Percentiles rank a stretch among this genome's conserved stretches.
These are phyloP conservation scores for Drosophila eohydei DNA, from an alignment of 2,888 invertebrate genomes.

Conservation along the genomic window DNA sequence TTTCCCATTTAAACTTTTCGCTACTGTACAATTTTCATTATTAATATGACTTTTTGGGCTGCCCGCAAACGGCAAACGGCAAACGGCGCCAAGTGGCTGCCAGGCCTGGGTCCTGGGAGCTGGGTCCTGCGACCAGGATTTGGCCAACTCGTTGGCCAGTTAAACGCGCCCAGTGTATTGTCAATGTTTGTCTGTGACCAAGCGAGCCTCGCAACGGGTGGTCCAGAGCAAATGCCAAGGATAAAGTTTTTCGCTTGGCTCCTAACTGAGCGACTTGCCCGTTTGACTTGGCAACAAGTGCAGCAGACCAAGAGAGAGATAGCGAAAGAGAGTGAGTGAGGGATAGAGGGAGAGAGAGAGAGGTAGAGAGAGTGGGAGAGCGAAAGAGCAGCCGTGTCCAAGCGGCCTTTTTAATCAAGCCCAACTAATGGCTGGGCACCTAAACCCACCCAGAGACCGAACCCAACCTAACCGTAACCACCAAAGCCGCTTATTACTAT, in stretches of 20 bases:
- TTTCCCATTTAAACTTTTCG: constrained; percentile 80
- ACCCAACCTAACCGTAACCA: constrained; percentile 61
- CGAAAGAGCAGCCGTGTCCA: constrained; percentile 37
- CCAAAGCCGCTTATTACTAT: constrained; percentile 82
- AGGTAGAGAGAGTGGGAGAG: constrained; percentile 5
- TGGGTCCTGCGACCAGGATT: constrained; percentile 22
- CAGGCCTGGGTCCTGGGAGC: neutral
- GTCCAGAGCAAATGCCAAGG: constrained; percentile 54
- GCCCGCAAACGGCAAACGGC: constrained; percentile 60
- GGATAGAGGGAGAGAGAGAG: constrained; percentile 8
- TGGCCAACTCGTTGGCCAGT: constrained; percentile 71
- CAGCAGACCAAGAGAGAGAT: constrained; percentile 20
- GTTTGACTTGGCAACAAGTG: constrained; percentile 78
- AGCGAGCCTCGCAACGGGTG: constrained; percentile 27
- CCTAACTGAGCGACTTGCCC: constrained; percentile 59
- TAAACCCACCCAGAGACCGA: constrained; percentile 2
- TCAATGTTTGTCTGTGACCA: constrained; percentile 71
- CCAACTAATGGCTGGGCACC: constrained; percentile 65
- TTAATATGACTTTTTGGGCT: constrained; percentile 82
- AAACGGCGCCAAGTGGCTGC: constrained; percentile 67
- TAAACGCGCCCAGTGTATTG: constrained; percentile 75
- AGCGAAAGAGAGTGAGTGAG: neutral
- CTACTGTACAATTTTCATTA: constrained; percentile 80
- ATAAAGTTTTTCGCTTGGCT: constrained; percentile 61
- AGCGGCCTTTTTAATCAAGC: constrained; percentile 74